Evolutionary conservation across 2,888 invertebrate genomes (phyloP).

Genomic region (Xylota segnis): DNA sequence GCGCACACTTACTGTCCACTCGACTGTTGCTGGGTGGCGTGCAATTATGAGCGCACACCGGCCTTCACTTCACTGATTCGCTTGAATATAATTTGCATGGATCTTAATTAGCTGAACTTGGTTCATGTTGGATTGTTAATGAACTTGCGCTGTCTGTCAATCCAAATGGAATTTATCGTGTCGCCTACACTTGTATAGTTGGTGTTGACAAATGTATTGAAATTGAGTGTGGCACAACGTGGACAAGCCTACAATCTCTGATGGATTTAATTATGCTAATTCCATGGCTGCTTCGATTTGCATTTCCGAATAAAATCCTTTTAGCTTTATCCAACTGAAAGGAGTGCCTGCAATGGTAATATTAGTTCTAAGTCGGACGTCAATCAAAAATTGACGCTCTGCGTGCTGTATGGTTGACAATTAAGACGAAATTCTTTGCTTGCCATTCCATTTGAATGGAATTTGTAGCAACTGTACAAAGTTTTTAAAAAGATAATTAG

Average conservation of each 20-base stretch:
- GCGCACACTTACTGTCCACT: background rate
- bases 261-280: constrained; percentile 8
- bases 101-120: constrained; percentile 1
- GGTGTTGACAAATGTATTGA: background rate
- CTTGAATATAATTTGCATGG: background rate
- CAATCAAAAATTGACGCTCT: too few species aligned
- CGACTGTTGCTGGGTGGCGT: background rate
- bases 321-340: background rate
- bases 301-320: background rate
- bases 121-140: background rate
- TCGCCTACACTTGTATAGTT: background rate
- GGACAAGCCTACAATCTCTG: background rate
- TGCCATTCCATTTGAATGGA: too few species aligned
- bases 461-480: too few species aligned
- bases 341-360: background rate
- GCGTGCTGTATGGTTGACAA: too few species aligned
- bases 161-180: background rate
- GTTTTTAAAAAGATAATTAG: too few species aligned
- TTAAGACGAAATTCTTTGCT: too few species aligned
- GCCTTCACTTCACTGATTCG: background rate
- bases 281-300: background rate
- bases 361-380: too few species aligned
- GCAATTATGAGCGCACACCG: background rate
- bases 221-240: background rate
- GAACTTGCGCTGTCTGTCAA: background rate